Base-by-base conservation (phyloP, 2,797 vertebrate genomes). In the Valencia hispanica region DNA sequence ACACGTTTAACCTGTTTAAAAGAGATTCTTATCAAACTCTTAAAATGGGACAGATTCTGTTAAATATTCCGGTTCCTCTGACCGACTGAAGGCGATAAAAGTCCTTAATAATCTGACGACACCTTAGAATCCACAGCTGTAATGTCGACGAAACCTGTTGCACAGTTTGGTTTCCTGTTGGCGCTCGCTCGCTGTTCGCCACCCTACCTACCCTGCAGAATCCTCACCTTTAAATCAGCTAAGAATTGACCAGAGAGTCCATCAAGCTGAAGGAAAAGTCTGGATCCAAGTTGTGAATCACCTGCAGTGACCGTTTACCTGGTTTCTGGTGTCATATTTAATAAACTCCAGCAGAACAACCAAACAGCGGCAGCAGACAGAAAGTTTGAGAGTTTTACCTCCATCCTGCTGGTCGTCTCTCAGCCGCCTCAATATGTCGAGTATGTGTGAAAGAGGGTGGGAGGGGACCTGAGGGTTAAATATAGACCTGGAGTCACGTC, bases 341-440 rank as follows among this genome's bases (percentile, higher is more conserved):
- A 55, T 20, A 41, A 61, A 74, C 20, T 53, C n/a, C n/a, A 78
- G 22, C 57, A 55, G 17, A 57, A 43, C 43, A 66, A 74, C 1
- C 61, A 32, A 65, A 55, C 70, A 55, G 18, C 20, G 72, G 39
- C 79, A 73, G 34, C 22, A 66, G 50, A 77, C 76, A 82, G 41
- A 47, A 78, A 79, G 65, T 68, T 66, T 68, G 36, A 68, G 36
- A 71, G 53, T 73, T 73, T 89, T 92, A 92, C 91, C 91, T 92
- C 93, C 94, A 96, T 98, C 97, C 96, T 97, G 97, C 80, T 96
- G 94, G 90, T 97, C 96, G 87, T 95, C 96, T 34, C 95, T 91
- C 39, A 93, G 92, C 79, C 96, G 90, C 34, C 97, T 96, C 91
- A 94, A 94, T 97, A 94, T 80, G 97, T 96, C 30, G 71, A 83